Conservation (phyloP, 2,888 invertebrate genomes). For the Cremastinae sp. region DNA sequence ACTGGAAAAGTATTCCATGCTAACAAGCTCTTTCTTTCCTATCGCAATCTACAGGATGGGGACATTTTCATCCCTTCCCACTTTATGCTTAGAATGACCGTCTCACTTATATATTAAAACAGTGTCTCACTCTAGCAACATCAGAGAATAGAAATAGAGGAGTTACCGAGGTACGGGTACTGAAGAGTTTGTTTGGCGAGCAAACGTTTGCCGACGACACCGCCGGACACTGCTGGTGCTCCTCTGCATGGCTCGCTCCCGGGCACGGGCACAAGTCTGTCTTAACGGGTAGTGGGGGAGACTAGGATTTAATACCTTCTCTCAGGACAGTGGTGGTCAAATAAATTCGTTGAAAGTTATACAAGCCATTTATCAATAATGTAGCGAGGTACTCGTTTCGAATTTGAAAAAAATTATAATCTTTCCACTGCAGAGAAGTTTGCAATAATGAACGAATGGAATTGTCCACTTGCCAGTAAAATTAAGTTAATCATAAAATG, state of each 20-base stretch:
- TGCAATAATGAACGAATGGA: background rate
- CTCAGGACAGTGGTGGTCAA: conserved; percentile 78
- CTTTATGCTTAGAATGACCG: conserved; percentile 72
- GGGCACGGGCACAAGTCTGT: conserved; percentile 72
- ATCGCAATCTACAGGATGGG: conserved; percentile 51
- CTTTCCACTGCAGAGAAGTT: no score
- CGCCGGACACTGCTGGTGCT: conserved; percentile 78
- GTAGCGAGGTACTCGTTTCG: background rate
- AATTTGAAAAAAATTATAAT: background rate
- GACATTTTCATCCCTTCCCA: conserved; percentile 70
- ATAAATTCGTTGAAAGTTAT: conserved; percentile 76
- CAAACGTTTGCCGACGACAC: conserved; percentile 80
- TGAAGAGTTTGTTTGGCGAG: conserved; percentile 79
- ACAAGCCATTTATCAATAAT: conserved; percentile 49
- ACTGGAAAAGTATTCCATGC: background rate
- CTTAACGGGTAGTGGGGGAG: conserved; percentile 71
- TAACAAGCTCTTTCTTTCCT: conserved; percentile 6
- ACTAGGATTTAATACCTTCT: conserved; percentile 78
- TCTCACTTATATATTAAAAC: conserved; percentile 77
- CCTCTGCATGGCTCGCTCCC: conserved; percentile 71
- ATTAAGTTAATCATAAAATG: background rate
- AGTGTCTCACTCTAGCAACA: conserved; percentile 70
- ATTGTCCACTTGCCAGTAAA: no score
- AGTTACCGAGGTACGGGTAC: conserved; percentile 65
- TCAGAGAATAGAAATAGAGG: conserved; percentile 59